These are phyloP conservation scores for Drymonia ruficornis DNA, from an alignment of 2,888 invertebrate genomes.

Conservation along the genomic window DNA sequence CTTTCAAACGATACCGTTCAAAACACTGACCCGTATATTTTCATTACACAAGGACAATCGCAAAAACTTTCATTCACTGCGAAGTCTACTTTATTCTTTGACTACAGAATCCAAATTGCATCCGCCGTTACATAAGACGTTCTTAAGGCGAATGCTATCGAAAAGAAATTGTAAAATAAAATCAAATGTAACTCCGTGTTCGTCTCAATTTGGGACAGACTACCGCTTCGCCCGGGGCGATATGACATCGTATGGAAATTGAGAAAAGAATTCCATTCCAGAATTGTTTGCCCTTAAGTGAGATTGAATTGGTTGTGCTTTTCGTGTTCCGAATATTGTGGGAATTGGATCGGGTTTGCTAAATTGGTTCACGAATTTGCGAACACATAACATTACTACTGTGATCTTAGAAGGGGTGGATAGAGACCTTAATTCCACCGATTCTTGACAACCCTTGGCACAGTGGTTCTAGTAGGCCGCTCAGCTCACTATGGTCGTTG, in stretches of 20 bases:
- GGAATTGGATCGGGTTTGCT: constrained; percentile 24
- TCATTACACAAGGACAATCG: constrained; percentile 33
- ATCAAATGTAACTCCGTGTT: constrained; percentile 74
- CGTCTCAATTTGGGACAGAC: constrained; percentile 65
- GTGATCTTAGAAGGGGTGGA: no score
- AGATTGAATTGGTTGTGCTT: constrained; percentile 62
- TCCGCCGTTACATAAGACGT: constrained; percentile 16
- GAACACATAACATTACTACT: no score
- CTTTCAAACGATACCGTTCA: background rate
- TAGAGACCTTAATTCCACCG: no score
- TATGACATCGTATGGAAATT: constrained; percentile 22
- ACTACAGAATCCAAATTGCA: background rate
- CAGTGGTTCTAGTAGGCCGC: no score
- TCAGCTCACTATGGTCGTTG: no score
- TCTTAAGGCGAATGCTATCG: constrained; percentile 47
- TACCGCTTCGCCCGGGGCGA: constrained; percentile 24
- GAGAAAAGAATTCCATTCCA: constrained; percentile 30
- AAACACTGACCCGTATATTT: constrained; percentile 43
- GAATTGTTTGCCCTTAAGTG: constrained; percentile 54
- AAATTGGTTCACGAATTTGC: no score
- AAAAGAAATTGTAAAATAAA: constrained; percentile 80
- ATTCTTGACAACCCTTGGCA: no score
- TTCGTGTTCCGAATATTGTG: constrained; percentile 36
- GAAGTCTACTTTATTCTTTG: constrained; percentile 3
- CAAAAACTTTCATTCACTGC: background rate